Conservation (phyloP, 2,888 invertebrate genomes). For the Stegophylla sp. region DNA sequence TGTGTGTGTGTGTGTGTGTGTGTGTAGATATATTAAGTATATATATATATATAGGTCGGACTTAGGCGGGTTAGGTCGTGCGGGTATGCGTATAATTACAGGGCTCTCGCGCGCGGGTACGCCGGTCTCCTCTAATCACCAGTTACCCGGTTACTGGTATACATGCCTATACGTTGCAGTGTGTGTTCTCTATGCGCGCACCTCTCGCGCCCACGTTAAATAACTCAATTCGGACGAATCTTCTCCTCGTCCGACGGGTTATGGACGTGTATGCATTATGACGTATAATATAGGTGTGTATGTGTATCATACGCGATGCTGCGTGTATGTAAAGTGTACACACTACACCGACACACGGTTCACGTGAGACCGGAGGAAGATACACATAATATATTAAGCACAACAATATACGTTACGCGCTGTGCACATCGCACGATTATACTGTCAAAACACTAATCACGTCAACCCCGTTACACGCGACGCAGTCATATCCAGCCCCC, state of each 20-base stretch:
- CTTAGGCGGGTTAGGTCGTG: slow-evolving; percentile 22
- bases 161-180: too few species aligned
- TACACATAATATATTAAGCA: neutral
- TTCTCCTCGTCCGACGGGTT: neutral
- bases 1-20: neutral
- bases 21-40: neutral
- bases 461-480: slow-evolving; percentile 25
- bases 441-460: slow-evolving; percentile 51
- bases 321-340: neutral
- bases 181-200: neutral
- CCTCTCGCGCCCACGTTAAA: slow-evolving; percentile 28
- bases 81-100: slow-evolving; percentile 55
- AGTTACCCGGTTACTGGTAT: slow-evolving; percentile 33
- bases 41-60: slow-evolving; percentile 36
- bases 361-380: neutral
- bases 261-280: too few species aligned
- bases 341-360: neutral
- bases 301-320: too few species aligned
- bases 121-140: slow-evolving; percentile 58
- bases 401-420: neutral
- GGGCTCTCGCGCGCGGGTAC: slow-evolving; percentile 42
- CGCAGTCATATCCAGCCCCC: too few species aligned
- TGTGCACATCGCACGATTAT: neutral
- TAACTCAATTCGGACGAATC: slow-evolving; percentile 55
- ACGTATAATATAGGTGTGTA: too few species aligned